Conservation (phyloP, 1,140 invertebrate genomes). For the Camponotus floridanus region DNA sequence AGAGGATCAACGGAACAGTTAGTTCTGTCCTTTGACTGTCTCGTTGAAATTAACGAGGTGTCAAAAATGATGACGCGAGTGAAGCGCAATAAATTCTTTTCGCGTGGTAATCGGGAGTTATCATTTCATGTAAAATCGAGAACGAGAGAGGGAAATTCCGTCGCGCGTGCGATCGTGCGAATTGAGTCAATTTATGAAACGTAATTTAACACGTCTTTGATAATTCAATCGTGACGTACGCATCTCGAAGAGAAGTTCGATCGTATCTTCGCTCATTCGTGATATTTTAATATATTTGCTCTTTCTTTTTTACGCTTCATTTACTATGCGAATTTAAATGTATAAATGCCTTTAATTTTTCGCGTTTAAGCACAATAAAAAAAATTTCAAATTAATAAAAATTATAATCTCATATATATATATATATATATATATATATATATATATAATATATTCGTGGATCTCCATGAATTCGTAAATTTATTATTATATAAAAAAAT, state of each 20-base stretch:
- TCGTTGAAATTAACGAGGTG: constrained; percentile 62
- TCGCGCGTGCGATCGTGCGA: constrained; percentile 51
- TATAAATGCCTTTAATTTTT: background rate
- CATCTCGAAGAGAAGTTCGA: background rate
- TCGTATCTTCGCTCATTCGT: background rate
- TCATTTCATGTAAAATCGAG: constrained; percentile 40
- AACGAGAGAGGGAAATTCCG: constrained; percentile 26
- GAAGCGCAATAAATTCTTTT: constrained; percentile 62
- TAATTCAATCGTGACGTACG: constrained; percentile 28
- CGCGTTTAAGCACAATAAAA: background rate
- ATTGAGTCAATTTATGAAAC: constrained; percentile 58
- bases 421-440: no score
- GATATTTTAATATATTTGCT: constrained; percentile 1
- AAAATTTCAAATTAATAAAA: background rate
- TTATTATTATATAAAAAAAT: constrained; percentile 3
- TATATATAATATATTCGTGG: background rate
- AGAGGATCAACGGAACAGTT: background rate
- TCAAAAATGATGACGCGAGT: constrained; percentile 27
- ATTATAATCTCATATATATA: no score
- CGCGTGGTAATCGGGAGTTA: constrained; percentile 46
- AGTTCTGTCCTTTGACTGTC: constrained; percentile 2
- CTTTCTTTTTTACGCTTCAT: background rate
- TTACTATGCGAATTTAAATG: background rate
- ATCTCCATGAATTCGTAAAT: background rate
- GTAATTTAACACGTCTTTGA: constrained; percentile 55